A percentile compares a stretch with the other conserved stretches of the same genome.
phyloP scores from a whole-genome alignment of 23 tunicate species.

The Botrylloides violaceus region DNA sequence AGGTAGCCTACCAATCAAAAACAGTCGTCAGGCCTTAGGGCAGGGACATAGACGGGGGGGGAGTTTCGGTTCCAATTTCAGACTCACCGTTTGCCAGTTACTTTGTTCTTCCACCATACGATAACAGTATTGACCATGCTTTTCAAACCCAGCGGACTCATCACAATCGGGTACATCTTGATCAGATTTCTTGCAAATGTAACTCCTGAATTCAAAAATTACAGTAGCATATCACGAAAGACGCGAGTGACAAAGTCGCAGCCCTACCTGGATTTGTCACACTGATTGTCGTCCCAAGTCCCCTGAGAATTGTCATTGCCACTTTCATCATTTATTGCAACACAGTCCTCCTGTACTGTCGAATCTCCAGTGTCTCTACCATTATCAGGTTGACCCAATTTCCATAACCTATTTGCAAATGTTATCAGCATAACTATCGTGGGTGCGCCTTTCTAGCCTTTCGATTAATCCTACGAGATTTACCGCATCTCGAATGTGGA shows the following conservation, averaged over 20 bases:
- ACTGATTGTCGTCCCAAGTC: conserved; percentile 21
- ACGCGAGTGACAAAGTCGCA: neutral
- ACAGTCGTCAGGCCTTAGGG: no score
- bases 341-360: conserved; percentile 10
- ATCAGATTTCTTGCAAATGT: neutral
- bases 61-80: no score
- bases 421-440: no score
- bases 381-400: conserved; percentile 19
- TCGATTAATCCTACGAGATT: no score
- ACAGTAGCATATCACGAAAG: neutral
- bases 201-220: neutral
- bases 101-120: conserved; percentile 3
- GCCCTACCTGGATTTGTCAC: conserved; percentile 17
- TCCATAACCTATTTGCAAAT: conserved; percentile 13
- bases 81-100: conserved; percentile 50
- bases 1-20: no score
- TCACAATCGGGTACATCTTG: conserved; percentile 31
- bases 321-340: neutral
- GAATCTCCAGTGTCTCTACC: neutral
- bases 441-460: no score
- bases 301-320: neutral
- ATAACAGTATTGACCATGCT: conserved; percentile 35
- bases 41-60: no score
- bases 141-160: conserved; percentile 36
- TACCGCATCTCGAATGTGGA: no score